Evolutionary conservation across 2,113 vertebrate genomes (phyloP), one percentile per base, ranked within the genome.

Genomic region (Saccopteryx bilineata): DNA sequence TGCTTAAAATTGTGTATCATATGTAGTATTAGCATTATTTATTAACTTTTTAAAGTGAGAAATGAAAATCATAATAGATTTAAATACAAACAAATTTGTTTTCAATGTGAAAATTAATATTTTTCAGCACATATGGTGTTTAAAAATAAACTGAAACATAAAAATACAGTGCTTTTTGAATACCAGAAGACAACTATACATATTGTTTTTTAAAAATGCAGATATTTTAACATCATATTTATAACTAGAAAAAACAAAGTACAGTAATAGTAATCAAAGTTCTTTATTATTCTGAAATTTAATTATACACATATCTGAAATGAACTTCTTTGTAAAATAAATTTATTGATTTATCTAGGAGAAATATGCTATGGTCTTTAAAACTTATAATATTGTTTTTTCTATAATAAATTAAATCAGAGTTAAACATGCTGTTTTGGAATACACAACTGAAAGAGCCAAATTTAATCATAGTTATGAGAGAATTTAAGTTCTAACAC

Each of bases 111-210:
- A 90, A 81, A 69, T 72, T 86, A 74, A 39, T 61, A 66, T 93
- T 91, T 84, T 88, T 0, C 0, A 93, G 3, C n/a, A 85, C 1
- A 84, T 89, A 46, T 9, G 91, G 12, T 0, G 46, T 58, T 87
- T 89, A 19, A 93, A 95, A 92, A 72, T 39, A 78, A 65, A 82
- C 33, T n/a, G 3, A 90, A 91, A 78, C 69, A 19, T 68, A 90
- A 31, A 5, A 74, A 58, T 58, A 6, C 72, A 83, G 23, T 80
- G 2, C 83, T 81, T 93, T 95, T 93, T 14, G 90, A 82, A 65
- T 90, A 24, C 11, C 65, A 18, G 1, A 81, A 79, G 0, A 21
- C 87, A 81, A 10, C 52, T 58, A 13, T 9, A 33, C 8, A 61
- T 23, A 33, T 26, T 48, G 13, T 71, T 75, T 83, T 80, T 75